phyloP scores from a whole-genome alignment of 2,113 vertebrate species.

The Trogon surrucura region DNA sequence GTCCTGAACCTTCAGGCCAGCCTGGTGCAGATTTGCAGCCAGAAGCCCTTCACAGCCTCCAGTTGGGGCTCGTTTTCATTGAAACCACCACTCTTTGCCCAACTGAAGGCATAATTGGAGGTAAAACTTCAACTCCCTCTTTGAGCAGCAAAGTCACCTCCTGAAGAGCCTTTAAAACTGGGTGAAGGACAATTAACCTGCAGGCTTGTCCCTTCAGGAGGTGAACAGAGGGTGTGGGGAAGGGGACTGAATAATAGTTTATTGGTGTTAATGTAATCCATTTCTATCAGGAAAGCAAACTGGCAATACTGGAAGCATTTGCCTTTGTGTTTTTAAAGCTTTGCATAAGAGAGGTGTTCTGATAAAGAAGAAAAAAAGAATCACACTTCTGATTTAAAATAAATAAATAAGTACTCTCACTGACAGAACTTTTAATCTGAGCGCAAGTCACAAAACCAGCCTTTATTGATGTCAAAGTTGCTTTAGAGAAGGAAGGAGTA shows the following conservation, averaged over 20 bases:
- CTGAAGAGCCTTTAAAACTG: not conserved
- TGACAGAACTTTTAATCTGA: conserved; percentile 35
- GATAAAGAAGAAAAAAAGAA: not conserved
- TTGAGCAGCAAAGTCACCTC: not conserved
- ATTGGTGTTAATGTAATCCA: not conserved
- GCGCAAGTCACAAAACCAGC: not conserved
- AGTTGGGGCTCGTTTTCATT: rapidly evolving
- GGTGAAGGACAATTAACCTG: not conserved
- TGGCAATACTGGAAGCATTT: not conserved
- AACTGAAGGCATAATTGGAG: not conserved
- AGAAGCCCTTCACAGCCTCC: not conserved
- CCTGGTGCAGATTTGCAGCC: not conserved
- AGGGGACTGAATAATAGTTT: rapidly evolving
- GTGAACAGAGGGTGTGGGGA: not conserved
- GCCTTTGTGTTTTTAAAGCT: not conserved
- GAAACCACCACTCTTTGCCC: not conserved
- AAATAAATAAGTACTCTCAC: not conserved
- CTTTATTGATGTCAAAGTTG: conserved; percentile 47
- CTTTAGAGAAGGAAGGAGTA: conserved; percentile 37
- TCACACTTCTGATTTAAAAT: not conserved
- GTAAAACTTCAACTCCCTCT: not conserved
- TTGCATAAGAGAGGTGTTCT: not conserved
- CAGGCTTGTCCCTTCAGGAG: not conserved
- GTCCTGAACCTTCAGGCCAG: not conserved
- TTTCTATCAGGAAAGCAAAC: not conserved